A percentile compares a stretch with the other conserved stretches of the same genome.
Evolutionary conservation across 92 coral and sea anemone species (phyloP).

Genomic region (Palythoa caribaeorum): DNA sequence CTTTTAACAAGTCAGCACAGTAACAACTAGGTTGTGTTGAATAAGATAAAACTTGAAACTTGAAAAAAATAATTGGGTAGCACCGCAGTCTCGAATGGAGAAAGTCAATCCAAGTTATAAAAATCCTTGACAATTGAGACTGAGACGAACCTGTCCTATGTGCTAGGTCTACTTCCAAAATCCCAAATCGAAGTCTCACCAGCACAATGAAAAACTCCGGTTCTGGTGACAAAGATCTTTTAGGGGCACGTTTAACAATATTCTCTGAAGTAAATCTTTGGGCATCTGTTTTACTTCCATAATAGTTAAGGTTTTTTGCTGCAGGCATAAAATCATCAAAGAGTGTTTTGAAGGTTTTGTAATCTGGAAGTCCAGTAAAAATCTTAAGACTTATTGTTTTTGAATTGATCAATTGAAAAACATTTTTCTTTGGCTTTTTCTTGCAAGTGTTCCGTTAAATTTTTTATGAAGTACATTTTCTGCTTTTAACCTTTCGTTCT

Average conservation of each 20-base stretch:
- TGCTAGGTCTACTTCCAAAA: slow-evolving; percentile 61
- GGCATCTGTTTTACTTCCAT: slow-evolving; percentile 50
- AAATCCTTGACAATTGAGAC: slow-evolving; percentile 59
- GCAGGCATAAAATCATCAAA: slow-evolving; percentile 58
- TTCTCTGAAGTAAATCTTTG: slow-evolving; percentile 26
- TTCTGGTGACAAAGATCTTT: slow-evolving; percentile 61
- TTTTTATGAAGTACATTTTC: slow-evolving; percentile 53
- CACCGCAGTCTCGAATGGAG: slow-evolving; percentile 54
- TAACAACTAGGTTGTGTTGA: no score
- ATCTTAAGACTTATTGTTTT: slow-evolving; percentile 49
- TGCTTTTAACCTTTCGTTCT: slow-evolving; percentile 53
- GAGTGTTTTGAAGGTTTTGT: slow-evolving; percentile 57
- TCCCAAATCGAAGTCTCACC: slow-evolving; percentile 65
- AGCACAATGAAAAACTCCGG: slow-evolving; percentile 45
- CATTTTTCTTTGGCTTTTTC: slow-evolving; percentile 25
- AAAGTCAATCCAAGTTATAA: slow-evolving; percentile 75
- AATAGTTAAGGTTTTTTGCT: slow-evolving; percentile 62
- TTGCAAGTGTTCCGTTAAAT: slow-evolving; percentile 57
- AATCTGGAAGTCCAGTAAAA: slow-evolving; percentile 71
- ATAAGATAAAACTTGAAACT: no score
- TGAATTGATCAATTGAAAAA: slow-evolving; percentile 61
- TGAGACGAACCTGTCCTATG: slow-evolving; percentile 68
- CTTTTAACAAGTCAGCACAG: no score
- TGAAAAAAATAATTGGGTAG: slow-evolving; percentile 46
- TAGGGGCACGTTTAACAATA: slow-evolving; percentile 50